Conservation (phyloP, 2,888 invertebrate genomes). For the Dasysyrphus tricinctus region DNA sequence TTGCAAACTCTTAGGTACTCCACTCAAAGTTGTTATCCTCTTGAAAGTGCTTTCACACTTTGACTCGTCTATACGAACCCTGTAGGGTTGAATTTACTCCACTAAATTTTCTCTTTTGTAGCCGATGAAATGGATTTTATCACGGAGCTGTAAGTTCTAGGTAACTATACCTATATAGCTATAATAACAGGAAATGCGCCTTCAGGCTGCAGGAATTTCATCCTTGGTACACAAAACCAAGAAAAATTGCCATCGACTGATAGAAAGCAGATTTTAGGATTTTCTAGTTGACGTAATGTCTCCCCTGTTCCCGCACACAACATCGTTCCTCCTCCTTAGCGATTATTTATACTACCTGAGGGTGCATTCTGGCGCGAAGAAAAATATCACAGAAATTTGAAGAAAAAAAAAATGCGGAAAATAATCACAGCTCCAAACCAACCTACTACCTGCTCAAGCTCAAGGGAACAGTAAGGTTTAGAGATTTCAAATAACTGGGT, state of each 20-base stretch:
- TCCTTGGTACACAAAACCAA: constrained; percentile 31
- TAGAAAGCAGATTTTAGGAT: constrained; percentile 67
- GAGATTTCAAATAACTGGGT: background rate
- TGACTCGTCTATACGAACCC: constrained; percentile 8
- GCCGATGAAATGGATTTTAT: constrained; percentile 17
- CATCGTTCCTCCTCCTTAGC: constrained; percentile 6
- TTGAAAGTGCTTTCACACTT: constrained; percentile 54
- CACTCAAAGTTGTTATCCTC: constrained; percentile 46
- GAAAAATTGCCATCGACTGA: constrained; percentile 60
- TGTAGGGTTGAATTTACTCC: constrained; percentile 6
- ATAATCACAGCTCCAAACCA: background rate
- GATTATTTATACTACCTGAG: constrained; percentile 65
- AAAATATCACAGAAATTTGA: constrained; percentile 30
- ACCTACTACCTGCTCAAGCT: background rate
- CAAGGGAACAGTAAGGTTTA: background rate
- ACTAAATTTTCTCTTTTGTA: constrained; percentile 21
- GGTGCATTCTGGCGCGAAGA: constrained; percentile 49
- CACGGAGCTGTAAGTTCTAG: background rate
- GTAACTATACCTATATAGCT: background rate
- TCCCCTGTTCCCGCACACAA: background rate
- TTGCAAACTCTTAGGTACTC: constrained; percentile 33
- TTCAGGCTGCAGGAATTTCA: constrained; percentile 46
- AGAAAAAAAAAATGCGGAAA: constrained; percentile 18
- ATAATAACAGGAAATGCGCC: constrained; percentile 35
- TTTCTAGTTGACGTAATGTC: constrained; percentile 51